Evolutionary conservation across 2,113 vertebrate genomes (phyloP).

Genomic region (Leucopsar rothschildi): DNA sequence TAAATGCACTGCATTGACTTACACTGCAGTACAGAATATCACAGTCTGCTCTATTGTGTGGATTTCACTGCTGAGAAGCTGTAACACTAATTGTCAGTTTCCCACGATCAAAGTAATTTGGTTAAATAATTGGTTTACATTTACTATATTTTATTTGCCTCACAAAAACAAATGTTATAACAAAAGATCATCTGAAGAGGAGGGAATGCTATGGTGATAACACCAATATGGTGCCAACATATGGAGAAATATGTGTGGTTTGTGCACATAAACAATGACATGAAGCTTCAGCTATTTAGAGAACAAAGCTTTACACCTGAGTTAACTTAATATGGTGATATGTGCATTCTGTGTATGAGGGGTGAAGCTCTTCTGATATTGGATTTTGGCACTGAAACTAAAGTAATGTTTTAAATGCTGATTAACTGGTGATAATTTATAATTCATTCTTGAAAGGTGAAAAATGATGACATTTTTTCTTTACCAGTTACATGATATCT

Average conservation of each 20-base stretch:
- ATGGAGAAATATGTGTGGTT: conserved; percentile 37
- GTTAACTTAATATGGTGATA: neutral
- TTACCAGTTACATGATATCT: neutral
- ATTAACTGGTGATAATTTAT: neutral
- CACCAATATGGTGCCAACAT: conserved; percentile 56
- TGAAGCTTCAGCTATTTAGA: conserved; percentile 16
- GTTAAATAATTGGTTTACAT: conserved; percentile 70
- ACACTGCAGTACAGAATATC: conserved; percentile 3
- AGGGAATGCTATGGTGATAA: conserved; percentile 45
- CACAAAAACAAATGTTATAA: conserved; percentile 51
- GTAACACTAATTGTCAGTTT: conserved; percentile 66
- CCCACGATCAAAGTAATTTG: conserved; percentile 68
- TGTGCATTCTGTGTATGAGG: neutral
- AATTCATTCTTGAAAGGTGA: neutral
- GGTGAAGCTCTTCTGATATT: neutral
- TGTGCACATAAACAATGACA: conserved; percentile 26
- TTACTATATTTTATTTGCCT: conserved; percentile 65
- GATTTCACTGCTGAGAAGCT: conserved; percentile 61
- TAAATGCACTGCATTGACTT: conserved; percentile 21
- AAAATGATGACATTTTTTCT: neutral
- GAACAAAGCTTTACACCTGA: conserved; percentile 42
- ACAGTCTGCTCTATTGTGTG: conserved; percentile 40
- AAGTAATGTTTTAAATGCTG: neutral
- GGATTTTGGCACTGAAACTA: neutral
- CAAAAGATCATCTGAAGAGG: conserved; percentile 53